phyloP scores from a whole-genome alignment of 2,888 invertebrate genomes.

The Stenchaetothrips biformis region DNA sequence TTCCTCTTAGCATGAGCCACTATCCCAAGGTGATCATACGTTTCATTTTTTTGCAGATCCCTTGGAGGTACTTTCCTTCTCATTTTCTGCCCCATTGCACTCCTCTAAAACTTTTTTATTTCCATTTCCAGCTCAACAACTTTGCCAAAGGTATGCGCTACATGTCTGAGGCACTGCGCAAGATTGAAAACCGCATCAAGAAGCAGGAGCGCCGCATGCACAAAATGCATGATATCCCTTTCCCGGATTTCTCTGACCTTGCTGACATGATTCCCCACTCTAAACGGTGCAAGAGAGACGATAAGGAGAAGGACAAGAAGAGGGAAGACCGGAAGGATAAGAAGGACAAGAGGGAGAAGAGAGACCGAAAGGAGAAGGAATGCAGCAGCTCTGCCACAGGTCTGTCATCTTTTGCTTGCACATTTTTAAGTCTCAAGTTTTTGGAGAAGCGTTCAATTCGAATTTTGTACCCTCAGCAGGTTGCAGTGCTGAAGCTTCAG shows the following conservation, averaged over 20 bases:
- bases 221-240: not conserved
- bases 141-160: not conserved
- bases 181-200: not conserved
- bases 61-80: not conserved
- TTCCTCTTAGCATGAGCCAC: slow-evolving; percentile 47
- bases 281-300: not conserved
- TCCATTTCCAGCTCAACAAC: not conserved
- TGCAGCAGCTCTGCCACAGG: not conserved
- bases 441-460: not conserved
- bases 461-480: not conserved
- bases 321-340: not conserved
- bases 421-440: not conserved
- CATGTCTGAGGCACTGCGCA: not conserved
- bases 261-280: not conserved
- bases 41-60: not conserved
- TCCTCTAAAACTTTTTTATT: not conserved
- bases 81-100: not conserved
- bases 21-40: not conserved
- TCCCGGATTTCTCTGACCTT: not conserved
- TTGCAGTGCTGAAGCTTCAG: not conserved
- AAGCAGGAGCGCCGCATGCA: slow-evolving; percentile 8
- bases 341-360: not conserved
- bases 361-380: not conserved
- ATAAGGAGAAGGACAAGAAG: not conserved
- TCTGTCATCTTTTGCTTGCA: not conserved